Evolutionary conservation across 2,888 invertebrate genomes (phyloP), one percentile per base, ranked within the genome.

Genomic region (Pandemis corylana): DNA sequence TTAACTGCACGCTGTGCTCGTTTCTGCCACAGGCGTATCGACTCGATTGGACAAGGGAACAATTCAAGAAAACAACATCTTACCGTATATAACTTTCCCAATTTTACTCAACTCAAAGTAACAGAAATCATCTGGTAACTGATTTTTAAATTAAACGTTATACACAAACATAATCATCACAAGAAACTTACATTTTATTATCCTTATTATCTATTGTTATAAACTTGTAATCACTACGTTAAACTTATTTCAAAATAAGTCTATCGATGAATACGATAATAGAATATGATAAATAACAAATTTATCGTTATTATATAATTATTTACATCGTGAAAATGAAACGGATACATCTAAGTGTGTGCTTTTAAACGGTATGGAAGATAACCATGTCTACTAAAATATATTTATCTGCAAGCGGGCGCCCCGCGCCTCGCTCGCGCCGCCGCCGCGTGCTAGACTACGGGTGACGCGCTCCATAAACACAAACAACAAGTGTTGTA

Each of bases 261-360:
- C 88, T 89, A 92, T 90, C 87, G 87, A 91, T 89, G 89, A 89
- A 82, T 91, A 89, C 88, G 85, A 88, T 89, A 90, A 91, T 91
- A 91, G 87, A 92, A 90, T 90, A 91, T 90, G 91, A 89, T 91
- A 92, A 92, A 93, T 94, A 94, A 94, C 93, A 93, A 92, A 90
- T 90, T 87, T 86, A 89, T 87, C 87, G 85, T 88, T 85, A 88
- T 87, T 87, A 87, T 79, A 87, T 94, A 36, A 36, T 36, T 36
- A 93, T 94, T 88, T 94, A 94, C 93, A 93, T 87, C 84, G 84
- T 88, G 86, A 84, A 87, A 88, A 84, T 85, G 90, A 90, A 92
- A 85, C 82, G 84, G 86, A 86, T 88, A 85, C 89, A 89, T 89
- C 90, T 89, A 90, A 82, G 28, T 87, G 86, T 86, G 89, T 90